Percentiles rank a stretch among this genome's conserved stretches.
phyloP scores from a whole-genome alignment of 1,140 invertebrate genomes.

The Choristoneura fumiferana region DNA sequence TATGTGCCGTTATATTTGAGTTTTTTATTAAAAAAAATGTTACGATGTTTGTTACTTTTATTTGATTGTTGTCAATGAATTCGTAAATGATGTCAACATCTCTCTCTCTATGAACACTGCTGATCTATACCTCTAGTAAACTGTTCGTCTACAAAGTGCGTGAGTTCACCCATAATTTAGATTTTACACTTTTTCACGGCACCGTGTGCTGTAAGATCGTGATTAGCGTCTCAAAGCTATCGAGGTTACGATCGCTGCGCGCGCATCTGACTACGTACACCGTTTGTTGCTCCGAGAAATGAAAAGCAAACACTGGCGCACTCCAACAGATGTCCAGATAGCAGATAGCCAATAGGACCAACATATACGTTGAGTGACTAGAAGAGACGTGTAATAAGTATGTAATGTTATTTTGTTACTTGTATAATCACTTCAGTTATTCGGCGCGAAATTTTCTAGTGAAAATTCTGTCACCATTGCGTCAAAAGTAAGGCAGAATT shows the following conservation, averaged over 20 bases:
- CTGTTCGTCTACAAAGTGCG: not conserved
- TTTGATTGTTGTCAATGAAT: too few species aligned
- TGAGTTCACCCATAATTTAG: not conserved
- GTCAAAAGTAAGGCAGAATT: too few species aligned
- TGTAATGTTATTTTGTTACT: too few species aligned
- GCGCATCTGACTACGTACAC: constrained; percentile 47
- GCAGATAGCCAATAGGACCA: constrained; percentile 68
- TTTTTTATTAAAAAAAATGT: too few species aligned
- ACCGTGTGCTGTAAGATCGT: constrained; percentile 41
- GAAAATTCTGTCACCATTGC: too few species aligned
- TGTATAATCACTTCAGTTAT: too few species aligned
- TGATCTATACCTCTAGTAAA: not conserved
- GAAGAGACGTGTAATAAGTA: constrained; percentile 15
- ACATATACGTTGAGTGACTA: constrained; percentile 28
- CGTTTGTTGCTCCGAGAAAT: constrained; percentile 69
- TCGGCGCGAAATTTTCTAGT: too few species aligned
- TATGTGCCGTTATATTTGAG: too few species aligned
- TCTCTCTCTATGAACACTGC: too few species aligned
- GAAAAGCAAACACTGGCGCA: constrained; percentile 70
- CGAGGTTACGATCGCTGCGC: constrained; percentile 61
- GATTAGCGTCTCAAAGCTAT: constrained; percentile 67
- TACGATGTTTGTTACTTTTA: too few species aligned
- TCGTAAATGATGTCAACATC: too few species aligned
- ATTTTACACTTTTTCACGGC: constrained; percentile 35
- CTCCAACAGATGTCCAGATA: constrained; percentile 73